Evolutionary conservation across 2,797 vertebrate genomes (phyloP).

Genomic region (Morus bassanus): DNA sequence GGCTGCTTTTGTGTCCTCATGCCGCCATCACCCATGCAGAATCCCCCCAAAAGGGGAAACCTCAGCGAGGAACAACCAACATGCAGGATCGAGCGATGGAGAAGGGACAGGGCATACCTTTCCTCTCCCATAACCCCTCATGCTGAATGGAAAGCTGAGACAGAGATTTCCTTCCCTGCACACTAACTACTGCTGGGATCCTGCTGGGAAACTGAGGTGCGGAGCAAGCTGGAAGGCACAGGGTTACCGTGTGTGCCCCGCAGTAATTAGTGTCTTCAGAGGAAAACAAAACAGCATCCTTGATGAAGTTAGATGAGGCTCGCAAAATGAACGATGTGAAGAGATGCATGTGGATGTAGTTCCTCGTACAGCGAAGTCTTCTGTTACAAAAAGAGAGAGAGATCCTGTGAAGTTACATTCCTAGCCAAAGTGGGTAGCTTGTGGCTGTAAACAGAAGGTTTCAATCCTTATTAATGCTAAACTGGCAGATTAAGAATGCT

Average conservation of each 20-base stretch:
- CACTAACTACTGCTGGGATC: neutral
- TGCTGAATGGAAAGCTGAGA: neutral
- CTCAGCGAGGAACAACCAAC: neutral
- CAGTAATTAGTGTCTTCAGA: constrained; percentile 85
- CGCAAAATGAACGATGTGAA: constrained; percentile 93
- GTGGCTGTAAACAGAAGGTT: neutral
- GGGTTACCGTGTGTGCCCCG: constrained; percentile 80
- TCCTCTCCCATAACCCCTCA: neutral
- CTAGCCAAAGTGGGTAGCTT: neutral
- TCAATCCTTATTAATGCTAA: neutral
- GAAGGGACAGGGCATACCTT: neutral
- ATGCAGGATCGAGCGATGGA: accelerated
- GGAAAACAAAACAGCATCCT: constrained; percentile 85
- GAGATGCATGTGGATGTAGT: constrained; percentile 96
- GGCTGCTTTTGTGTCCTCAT: neutral
- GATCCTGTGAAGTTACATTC: neutral
- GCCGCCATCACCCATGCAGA: neutral
- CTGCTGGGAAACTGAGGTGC: neutral
- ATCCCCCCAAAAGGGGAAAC: neutral
- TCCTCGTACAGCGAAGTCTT: constrained; percentile 91
- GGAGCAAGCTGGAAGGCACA: neutral
- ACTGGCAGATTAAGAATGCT: neutral
- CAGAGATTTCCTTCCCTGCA: neutral
- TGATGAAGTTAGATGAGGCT: constrained; percentile 90
- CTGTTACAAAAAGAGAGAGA: constrained; percentile 67